A percentile compares a stretch with the other conserved stretches of the same genome.
Evolutionary conservation across 2,113 vertebrate genomes (phyloP).

Genomic region (Carassius gibelio): DNA sequence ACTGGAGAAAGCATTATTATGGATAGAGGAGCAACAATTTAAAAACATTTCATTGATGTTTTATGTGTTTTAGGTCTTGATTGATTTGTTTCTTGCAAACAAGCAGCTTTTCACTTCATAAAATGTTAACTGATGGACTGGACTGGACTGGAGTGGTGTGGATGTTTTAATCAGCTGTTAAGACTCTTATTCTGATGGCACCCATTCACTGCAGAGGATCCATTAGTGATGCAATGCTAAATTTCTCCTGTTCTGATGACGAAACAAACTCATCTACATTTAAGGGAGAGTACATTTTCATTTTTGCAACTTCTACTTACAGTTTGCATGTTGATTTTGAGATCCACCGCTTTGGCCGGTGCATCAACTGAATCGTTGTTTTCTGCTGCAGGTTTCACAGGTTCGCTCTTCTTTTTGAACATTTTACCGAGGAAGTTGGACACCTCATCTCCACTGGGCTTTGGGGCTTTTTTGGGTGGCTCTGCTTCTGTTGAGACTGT

Average conservation of each 20-base stretch:
- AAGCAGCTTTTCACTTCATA: background rate
- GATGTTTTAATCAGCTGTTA: background rate
- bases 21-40: background rate
- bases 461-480: conserved; percentile 37
- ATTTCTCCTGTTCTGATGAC: background rate
- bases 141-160: background rate
- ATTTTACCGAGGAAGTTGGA: conserved; percentile 76
- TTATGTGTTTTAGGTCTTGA: background rate
- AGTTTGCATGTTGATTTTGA: conserved; percentile 18
- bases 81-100: background rate
- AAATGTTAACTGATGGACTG: background rate
- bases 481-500: conserved; percentile 54
- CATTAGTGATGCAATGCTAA: background rate
- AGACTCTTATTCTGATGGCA: too few species aligned
- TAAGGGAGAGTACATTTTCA: background rate
- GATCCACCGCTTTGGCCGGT: background rate
- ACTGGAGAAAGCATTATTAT: background rate
- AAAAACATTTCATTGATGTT: background rate
- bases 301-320: conserved; percentile 50
- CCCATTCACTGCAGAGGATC: background rate
- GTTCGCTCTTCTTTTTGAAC: conserved; percentile 75
- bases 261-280: background rate
- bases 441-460: conserved; percentile 36
- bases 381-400: conserved; percentile 22
- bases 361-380: background rate